phyloP scores from a whole-genome alignment of 2,113 vertebrate genomes.

The Galeopterus variegatus region DNA sequence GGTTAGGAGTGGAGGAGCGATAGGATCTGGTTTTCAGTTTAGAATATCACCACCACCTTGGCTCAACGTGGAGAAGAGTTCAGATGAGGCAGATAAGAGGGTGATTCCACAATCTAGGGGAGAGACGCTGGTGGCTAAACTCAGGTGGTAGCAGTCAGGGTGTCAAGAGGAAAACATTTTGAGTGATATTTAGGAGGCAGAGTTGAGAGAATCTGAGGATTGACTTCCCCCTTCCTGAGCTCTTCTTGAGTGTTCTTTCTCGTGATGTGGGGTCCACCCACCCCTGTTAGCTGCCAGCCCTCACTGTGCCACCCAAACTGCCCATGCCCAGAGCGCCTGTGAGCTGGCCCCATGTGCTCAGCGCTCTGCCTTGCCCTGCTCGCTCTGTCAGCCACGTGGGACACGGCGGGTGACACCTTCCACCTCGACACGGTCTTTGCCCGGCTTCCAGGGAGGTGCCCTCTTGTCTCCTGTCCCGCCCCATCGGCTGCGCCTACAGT shows the following conservation, averaged over 20 bases:
- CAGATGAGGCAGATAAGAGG: not conserved
- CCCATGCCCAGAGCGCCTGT: not conserved
- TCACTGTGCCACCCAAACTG: not conserved
- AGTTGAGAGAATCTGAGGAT: not conserved
- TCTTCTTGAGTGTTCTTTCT: not conserved
- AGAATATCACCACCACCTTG: too few species aligned
- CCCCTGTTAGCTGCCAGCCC: not conserved
- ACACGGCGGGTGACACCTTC: fast-evolving
- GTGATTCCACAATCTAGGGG: not conserved
- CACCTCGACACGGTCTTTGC: fast-evolving
- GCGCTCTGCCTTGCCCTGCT: not conserved
- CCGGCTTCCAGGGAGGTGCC: too few species aligned
- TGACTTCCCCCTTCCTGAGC: not conserved
- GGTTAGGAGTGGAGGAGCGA: too few species aligned
- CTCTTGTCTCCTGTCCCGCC: too few species aligned
- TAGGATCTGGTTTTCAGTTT: not conserved
- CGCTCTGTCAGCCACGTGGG: not conserved
- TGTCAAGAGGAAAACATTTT: not conserved
- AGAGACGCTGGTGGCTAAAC: not conserved
- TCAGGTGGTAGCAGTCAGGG: not conserved
- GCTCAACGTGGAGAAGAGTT: not conserved
- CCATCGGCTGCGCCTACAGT: fast-evolving
- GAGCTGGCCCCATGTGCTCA: not conserved
- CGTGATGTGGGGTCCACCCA: not conserved
- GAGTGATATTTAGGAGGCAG: not conserved